Evolutionary conservation across 1,140 invertebrate genomes (phyloP).

Genomic region (Pseudobourletiella spinata): DNA sequence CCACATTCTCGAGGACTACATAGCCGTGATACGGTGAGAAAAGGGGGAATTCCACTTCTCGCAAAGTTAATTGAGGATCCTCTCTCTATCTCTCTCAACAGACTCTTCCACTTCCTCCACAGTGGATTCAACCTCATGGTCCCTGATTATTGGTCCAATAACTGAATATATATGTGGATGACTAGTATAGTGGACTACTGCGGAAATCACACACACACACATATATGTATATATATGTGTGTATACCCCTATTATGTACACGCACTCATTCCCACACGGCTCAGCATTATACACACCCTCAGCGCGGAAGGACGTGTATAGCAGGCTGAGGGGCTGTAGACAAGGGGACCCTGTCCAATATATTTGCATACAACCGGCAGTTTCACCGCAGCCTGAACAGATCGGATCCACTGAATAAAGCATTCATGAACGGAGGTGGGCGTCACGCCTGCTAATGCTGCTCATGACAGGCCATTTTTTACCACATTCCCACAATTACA

Average conservation of each 20-base stretch:
- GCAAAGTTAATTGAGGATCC: not conserved
- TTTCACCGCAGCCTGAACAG: too few species aligned
- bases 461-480: conserved; percentile 36
- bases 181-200: too few species aligned
- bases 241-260: not conserved
- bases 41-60: conserved; percentile 1
- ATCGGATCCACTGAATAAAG: conserved; percentile 28
- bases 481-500: conserved; percentile 34
- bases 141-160: too few species aligned
- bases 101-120: not conserved
- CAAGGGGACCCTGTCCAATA: conserved; percentile 12
- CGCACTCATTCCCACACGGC: not conserved
- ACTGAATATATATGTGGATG: too few species aligned
- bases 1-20: too few species aligned
- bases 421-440: conserved; percentile 34
- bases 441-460: conserved; percentile 35
- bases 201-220: too few species aligned
- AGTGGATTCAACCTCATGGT: too few species aligned
- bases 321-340: not conserved
- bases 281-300: too few species aligned
- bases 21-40: too few species aligned
- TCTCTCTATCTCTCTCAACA: not conserved
- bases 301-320: not conserved
- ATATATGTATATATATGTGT: too few species aligned
- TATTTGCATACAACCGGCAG: too few species aligned